Conservation (phyloP, 2,888 invertebrate genomes). For the Cantharis flavilabris region DNA sequence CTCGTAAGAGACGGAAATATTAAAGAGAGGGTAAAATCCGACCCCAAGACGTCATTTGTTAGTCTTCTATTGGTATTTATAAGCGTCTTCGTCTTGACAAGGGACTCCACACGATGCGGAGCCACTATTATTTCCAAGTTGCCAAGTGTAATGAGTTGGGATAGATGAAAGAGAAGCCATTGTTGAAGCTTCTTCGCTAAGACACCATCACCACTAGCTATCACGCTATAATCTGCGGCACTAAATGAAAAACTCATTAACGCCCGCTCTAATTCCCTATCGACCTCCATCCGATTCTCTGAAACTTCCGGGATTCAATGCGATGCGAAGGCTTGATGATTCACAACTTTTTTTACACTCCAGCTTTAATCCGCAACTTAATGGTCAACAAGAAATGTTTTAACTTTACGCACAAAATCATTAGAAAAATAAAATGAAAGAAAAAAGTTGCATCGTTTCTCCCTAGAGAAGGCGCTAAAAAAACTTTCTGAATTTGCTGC, state of each 20-base stretch:
- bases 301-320: constrained; percentile 27
- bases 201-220: constrained; percentile 41
- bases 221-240: constrained; percentile 47
- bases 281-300: constrained; percentile 25
- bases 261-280: constrained; percentile 44
- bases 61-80: constrained; percentile 21
- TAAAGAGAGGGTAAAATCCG: constrained; percentile 20
- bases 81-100: constrained; percentile 24
- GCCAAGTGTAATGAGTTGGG: constrained; percentile 29
- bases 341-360: constrained; percentile 21
- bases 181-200: constrained; percentile 39
- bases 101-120: constrained; percentile 20
- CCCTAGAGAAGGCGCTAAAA: neutral
- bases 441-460: neutral
- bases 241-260: constrained; percentile 53
- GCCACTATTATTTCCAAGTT: constrained; percentile 26
- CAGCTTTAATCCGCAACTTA: neutral
- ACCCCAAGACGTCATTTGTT: constrained; percentile 20
- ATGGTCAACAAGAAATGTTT: neutral
- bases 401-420: neutral
- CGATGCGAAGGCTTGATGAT: constrained; percentile 28
- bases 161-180: constrained; percentile 38
- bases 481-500: neutral
- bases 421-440: neutral
- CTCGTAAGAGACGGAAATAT: constrained; percentile 8